Evolutionary conservation across 2,888 invertebrate species (phyloP), one percentile per base, ranked within the genome.

Genomic region (Tricholauxania praeusta): DNA sequence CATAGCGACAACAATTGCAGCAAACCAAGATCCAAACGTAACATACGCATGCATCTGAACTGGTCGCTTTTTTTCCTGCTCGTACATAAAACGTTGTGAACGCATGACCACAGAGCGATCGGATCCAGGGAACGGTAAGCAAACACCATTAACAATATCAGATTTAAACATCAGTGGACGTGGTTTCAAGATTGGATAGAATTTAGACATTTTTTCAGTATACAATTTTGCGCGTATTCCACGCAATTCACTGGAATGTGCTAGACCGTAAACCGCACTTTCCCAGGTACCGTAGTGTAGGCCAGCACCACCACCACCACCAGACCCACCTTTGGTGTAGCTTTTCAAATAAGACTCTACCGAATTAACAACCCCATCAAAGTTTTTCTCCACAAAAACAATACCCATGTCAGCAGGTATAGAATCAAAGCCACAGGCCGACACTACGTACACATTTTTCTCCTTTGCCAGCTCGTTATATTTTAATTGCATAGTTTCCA

Each of bases 341-440:
- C 67, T 67, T 74, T 87, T 88, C 64, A 96, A 78, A 83, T 93
- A 96, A 1, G 92, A 91, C 84, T 94, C 93, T 63, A 94, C 91
- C 0, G 93, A 92, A 87, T 96, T 96, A 10, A 96, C 84, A 19
- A 92, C 91, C 28, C 93, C 87, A 76, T 90, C 89, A 82, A 96
- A 96, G 80, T 95, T 90, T 77, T 94, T 88, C 82, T 94, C 91
- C 55, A 95, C 88, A 85, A 90, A 96, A n/a, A 93, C 87, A 0
- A 94, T 88, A 1, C 98, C 98, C 87, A 97, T 88, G 83, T 99
- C 98, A 63, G 92, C 90, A 17, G 98, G 97, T 78, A 98, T 93
- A 82, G 95, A 94, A 87, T 98, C 98, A 85, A 96, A 94, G 48
- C 98, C 98, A 88, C 97, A 98, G 1, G 97, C 94, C 78, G 95